Percentiles rank a stretch among this genome's conserved stretches.
Conservation (phyloP, 2,797 vertebrate species). For the Catostomus latipinnis region DNA sequence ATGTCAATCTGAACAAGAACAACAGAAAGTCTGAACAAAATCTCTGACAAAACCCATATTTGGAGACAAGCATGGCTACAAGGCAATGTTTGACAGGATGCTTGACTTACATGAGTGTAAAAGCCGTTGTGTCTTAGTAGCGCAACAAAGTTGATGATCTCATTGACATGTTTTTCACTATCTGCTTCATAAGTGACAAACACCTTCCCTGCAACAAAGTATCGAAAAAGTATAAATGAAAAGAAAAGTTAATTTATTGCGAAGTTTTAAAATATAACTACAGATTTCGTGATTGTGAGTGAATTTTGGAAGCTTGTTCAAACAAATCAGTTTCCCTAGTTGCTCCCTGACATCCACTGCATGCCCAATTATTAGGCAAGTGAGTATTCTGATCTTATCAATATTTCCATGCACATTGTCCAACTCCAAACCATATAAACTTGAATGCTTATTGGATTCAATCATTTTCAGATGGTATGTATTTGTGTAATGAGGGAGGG, state of each 20-base stretch:
- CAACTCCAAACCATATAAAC: too few species aligned
- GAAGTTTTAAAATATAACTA: background rate
- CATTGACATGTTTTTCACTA: constrained; percentile 79
- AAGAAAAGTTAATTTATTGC: background rate
- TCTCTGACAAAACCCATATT: background rate
- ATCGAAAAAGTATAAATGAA: background rate
- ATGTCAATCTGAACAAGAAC: constrained; percentile 78
- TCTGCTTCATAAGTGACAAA: constrained; percentile 84
- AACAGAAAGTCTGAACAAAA: constrained; percentile 12
- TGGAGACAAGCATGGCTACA: background rate
- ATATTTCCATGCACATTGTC: too few species aligned
- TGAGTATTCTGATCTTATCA: too few species aligned
- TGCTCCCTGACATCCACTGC: too few species aligned
- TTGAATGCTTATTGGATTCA: too few species aligned
- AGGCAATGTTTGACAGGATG: constrained; percentile 10
- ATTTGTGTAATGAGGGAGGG: too few species aligned
- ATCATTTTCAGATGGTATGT: too few species aligned
- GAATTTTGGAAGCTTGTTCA: too few species aligned
- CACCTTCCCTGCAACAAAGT: constrained; percentile 72
- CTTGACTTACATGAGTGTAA: constrained; percentile 77
- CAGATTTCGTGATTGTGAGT: too few species aligned
- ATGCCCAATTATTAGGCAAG: too few species aligned
- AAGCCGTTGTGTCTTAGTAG: constrained; percentile 84
- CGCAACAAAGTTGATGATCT: constrained; percentile 84
- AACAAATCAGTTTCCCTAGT: too few species aligned